Conservation (phyloP, 1,140 invertebrate species). For the Babylonia areolata region DNA sequence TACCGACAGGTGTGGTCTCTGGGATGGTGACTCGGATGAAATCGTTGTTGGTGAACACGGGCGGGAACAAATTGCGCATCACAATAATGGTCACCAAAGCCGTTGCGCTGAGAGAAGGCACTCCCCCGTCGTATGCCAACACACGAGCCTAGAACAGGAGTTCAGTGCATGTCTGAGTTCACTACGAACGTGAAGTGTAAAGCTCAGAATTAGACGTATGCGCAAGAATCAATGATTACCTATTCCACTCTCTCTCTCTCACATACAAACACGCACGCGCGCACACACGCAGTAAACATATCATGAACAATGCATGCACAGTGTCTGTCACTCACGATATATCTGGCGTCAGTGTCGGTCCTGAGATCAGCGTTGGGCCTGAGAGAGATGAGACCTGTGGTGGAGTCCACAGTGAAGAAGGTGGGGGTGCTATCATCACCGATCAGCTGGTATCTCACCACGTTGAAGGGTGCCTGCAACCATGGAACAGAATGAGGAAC, state of each 20-base stretch:
- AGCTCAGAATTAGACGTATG: too few relatives aligned
- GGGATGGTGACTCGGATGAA: conserved; percentile 45
- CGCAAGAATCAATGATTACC: too few relatives aligned
- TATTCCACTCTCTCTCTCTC: too few relatives aligned
- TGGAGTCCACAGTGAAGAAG: conserved; percentile 53
- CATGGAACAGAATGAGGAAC: too few relatives aligned
- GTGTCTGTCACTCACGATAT: conserved; percentile 47
- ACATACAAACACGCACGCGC: too few relatives aligned
- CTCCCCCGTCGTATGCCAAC: conserved; percentile 87
- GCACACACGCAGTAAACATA: too few relatives aligned
- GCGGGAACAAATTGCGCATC: conserved; percentile 55
- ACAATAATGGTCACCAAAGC: conserved; percentile 85
- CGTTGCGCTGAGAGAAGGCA: conserved; percentile 87
- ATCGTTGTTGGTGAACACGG: conserved; percentile 45
- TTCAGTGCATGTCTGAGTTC: too few relatives aligned
- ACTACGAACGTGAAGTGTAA: too few relatives aligned
- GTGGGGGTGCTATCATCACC: conserved; percentile 61
- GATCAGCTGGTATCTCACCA: conserved; percentile 54
- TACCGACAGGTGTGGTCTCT: conserved; percentile 53
- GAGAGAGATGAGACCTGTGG: conserved; percentile 52
- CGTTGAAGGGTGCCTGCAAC: conserved; percentile 60
- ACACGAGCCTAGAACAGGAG: conserved; percentile 63
- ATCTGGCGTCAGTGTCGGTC: conserved; percentile 38
- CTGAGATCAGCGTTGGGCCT: conserved; percentile 37
- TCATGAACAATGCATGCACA: too few relatives aligned